Conservation (phyloP, 2,797 vertebrate genomes). For the Tapera naevia region DNA sequence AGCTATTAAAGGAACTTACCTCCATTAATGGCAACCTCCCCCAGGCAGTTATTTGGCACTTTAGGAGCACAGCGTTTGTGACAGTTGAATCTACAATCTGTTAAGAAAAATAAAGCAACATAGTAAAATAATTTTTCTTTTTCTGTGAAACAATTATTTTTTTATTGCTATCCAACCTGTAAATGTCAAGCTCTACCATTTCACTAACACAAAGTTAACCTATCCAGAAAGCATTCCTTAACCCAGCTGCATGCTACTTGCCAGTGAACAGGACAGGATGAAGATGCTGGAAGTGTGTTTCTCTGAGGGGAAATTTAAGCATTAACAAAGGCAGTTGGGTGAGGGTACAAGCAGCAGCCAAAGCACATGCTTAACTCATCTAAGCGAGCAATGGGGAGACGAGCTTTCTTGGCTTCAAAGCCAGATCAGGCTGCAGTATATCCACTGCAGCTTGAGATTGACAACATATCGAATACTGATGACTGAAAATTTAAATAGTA, state of each 20-base stretch:
- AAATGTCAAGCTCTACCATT: neutral
- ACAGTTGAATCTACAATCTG: constrained; percentile 98
- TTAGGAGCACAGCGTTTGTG: constrained; percentile 96
- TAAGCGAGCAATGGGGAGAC: neutral
- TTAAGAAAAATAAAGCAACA: neutral
- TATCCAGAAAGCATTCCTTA: neutral
- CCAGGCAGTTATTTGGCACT: constrained; percentile 96
- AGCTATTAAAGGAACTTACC: constrained; percentile 69
- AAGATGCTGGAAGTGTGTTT: neutral
- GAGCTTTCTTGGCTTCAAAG: neutral
- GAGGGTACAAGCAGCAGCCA: neutral
- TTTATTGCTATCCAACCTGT: neutral
- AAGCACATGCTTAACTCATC: neutral
- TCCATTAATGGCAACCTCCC: constrained; percentile 93
- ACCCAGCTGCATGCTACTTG: neutral
- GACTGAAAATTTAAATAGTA: neutral
- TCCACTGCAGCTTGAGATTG: neutral
- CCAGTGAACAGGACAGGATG: neutral
- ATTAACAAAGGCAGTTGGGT: neutral
- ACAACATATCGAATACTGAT: neutral
- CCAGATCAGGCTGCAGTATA: neutral
- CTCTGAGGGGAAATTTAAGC: neutral
- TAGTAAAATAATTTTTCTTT: neutral
- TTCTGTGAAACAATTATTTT: neutral
- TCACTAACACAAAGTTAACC: neutral